phyloP scores from a whole-genome alignment of 2,113 vertebrate genomes.

The Trinectes maculatus region DNA sequence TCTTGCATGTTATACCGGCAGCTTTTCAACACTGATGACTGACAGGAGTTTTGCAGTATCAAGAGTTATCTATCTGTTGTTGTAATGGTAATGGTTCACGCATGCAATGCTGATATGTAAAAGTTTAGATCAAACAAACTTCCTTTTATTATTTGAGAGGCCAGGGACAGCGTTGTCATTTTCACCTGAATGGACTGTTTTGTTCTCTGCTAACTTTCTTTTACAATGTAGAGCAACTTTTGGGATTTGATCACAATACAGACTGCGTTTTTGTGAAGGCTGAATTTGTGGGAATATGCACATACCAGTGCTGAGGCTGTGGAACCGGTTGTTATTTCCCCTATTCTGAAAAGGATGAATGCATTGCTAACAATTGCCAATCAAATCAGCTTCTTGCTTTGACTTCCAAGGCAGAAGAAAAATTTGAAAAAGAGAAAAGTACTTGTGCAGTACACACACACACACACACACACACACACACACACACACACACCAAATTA shows the following conservation, averaged over 20 bases:
- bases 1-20: neutral
- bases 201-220: slow-evolving; percentile 4
- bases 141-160: slow-evolving; percentile 17
- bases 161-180: slow-evolving; percentile 1
- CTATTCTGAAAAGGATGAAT: neutral
- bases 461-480: too few species aligned
- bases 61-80: too few species aligned
- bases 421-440: too few species aligned
- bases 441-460: too few species aligned
- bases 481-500: slow-evolving; percentile 21
- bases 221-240: slow-evolving; percentile 11
- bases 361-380: neutral
- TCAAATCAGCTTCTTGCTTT: slow-evolving; percentile 8
- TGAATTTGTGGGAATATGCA: neutral
- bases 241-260: slow-evolving; percentile 9
- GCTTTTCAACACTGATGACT: slow-evolving; percentile 21
- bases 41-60: slow-evolving; percentile 1
- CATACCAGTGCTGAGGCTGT: neutral
- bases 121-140: slow-evolving; percentile 23
- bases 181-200: slow-evolving; percentile 30
- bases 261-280: slow-evolving; percentile 1
- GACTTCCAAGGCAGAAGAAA: too few species aligned
- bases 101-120: slow-evolving; percentile 6
- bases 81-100: too few species aligned
- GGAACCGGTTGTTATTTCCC: neutral